These are phyloP conservation scores for Sturmia bella DNA, from an alignment of 2,888 invertebrate species.

Conservation along the genomic window DNA sequence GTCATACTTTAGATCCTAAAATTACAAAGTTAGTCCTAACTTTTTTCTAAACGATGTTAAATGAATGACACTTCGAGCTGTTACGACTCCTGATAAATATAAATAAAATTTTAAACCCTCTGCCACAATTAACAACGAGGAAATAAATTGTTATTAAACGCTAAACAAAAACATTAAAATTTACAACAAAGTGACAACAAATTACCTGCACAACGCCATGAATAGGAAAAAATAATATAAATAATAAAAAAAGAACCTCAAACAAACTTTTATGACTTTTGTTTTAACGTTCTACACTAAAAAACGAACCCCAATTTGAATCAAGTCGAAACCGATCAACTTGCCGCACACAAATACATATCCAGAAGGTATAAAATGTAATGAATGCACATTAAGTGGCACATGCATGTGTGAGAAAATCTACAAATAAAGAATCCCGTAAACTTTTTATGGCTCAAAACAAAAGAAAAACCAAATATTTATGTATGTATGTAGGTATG, in stretches of 20 bases:
- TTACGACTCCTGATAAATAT: too few relatives aligned
- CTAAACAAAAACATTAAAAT: slow-evolving; percentile 21
- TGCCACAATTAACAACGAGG: slow-evolving; percentile 21
- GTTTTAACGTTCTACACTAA: slow-evolving; percentile 55
- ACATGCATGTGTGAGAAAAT: slow-evolving; percentile 45
- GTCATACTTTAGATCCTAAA: too few relatives aligned
- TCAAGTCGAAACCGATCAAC: slow-evolving; percentile 13
- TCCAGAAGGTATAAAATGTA: background rate
- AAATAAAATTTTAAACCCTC: slow-evolving; percentile 10
- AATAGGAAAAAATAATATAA: slow-evolving; percentile 32
- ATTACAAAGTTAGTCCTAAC: too few relatives aligned
- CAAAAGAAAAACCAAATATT: slow-evolving; percentile 10
- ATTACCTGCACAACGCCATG: slow-evolving; percentile 52
- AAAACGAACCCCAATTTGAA: slow-evolving; percentile 38
- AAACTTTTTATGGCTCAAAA: slow-evolving; percentile 20
- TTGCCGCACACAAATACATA: background rate
- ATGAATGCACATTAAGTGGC: slow-evolving; percentile 32
- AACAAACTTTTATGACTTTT: slow-evolving; percentile 46
- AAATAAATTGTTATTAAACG: slow-evolving; percentile 38
- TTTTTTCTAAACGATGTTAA: too few relatives aligned
- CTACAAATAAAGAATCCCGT: slow-evolving; percentile 15
- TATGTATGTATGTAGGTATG: too few relatives aligned
- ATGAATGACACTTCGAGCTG: too few relatives aligned
- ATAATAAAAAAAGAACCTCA: slow-evolving; percentile 39
- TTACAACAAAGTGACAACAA: slow-evolving; percentile 68